Evolutionary conservation across 2,797 vertebrate species (phyloP), one percentile per base, ranked within the genome.

Genomic region (Eulemur mongoz): DNA sequence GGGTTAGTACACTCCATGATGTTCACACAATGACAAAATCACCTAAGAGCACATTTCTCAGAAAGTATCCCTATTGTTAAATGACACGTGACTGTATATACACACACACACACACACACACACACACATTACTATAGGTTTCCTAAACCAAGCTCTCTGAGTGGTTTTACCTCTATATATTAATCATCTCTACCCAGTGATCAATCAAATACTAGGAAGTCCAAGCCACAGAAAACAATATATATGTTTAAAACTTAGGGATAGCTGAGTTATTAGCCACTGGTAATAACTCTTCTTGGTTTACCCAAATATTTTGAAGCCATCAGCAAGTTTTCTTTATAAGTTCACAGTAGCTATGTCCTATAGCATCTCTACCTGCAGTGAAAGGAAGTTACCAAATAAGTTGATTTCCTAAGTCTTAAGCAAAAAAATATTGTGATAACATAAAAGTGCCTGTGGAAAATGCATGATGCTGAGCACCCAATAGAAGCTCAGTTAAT

Each of bases 391-490:
- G 91, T 91, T 79, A 83, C 65, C 73, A 91, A 95, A 69, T 79
- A 94, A 93, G 83, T 95, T 93, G 52, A 95, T 95, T 95, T 97
- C 76, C 86, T 90, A 65, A 92, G 70, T 89, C 76, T 54, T 45
- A 23, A 94, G 70, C 22, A 38, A 2, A 52, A 52, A 89, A n/a
- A 65, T 85, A 52, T 67, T 13, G 15, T 59, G 72, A 83, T 67
- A 95, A 85, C 63, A 94, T 76, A 82, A 97, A 91, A 94, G 63
- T 25, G 43, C 25, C 82, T 57, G 17, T 63, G 81, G 91, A 94
- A 96, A 95, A 97, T 35, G 9, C 80, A 63, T 25, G 93, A 85
- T 93, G 67, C 72, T 90, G 67, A 95, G 38, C 59, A 81, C 38
- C 89, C 75, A 94, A 59, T 13, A 93, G 87, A 95, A 73, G n/a